Evolutionary conservation across 92 coral and sea anemone species (phyloP), one percentile per base, ranked within the genome.

Genomic region (Pocillopora meandrina): DNA sequence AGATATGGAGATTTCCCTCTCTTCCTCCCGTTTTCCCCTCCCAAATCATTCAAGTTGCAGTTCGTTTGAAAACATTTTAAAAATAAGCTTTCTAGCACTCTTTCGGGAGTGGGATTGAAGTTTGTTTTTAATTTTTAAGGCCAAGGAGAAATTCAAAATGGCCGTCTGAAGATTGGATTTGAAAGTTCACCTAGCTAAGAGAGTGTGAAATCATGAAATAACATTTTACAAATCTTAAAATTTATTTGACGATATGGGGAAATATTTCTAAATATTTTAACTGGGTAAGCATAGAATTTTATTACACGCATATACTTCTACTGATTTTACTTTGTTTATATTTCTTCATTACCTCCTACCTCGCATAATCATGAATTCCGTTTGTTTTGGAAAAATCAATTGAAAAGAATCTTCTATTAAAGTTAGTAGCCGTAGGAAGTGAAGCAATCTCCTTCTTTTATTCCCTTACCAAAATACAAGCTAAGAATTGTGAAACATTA

Each of bases 351-450:
- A 62, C 80, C 80, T 75, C 86, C 80, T 64, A 23, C 52, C 61
- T 52, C 18, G 72, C 19, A 73, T 83, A 83, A 26, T 83, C 79
- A 65, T 52, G 86, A 83, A 83, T 83, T 83, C 86, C 86, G 80
- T 74, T 83, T 74, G 86, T 83, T 83, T 79, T 47, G 72, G 65
- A 72, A 61, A 82, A 72, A 61, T 60, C 78, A 35, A 61, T 80
- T 72, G 70, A 82, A 73, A 61, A 35, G 86, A 83, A 83, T 55
- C 77, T 63, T 61, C 71, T 49, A 83, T 73, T 83, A 52, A 63
- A 42, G 56, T 64, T n/a, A 63, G 62, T 23, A 72, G 71, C 20
- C 74, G 74, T 31, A 60, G 73, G 73, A 83, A 62, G 80, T 63
- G 20, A 31, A 20, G 33, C 61, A 61, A 61, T 52, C 62, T 71